These are phyloP conservation scores for Pseudococcus viburni DNA, from an alignment of 2,888 invertebrate genomes.

Conservation along the genomic window DNA sequence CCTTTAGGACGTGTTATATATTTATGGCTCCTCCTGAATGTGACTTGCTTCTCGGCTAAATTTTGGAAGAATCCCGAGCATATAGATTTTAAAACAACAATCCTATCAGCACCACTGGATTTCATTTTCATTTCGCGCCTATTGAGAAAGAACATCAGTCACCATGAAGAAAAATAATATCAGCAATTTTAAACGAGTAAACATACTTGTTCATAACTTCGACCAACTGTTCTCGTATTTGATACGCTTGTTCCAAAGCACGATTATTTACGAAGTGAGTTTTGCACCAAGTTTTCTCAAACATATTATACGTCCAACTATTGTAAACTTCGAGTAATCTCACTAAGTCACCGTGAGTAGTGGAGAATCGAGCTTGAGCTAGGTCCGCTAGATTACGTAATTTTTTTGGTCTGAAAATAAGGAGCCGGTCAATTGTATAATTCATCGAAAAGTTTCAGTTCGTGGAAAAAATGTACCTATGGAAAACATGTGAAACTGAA, in stretches of 20 bases:
- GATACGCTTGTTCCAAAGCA: slow-evolving; percentile 8
- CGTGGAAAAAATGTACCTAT: neutral
- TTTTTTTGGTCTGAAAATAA: slow-evolving; percentile 30
- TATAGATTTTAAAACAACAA: slow-evolving; percentile 50
- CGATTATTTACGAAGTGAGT: slow-evolving; percentile 18
- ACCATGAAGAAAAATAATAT: no score
- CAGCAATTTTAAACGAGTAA: neutral
- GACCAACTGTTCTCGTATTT: slow-evolving; percentile 51
- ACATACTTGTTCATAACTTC: slow-evolving; percentile 58
- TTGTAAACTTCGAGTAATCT: slow-evolving; percentile 40
- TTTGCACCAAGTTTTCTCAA: slow-evolving; percentile 27
- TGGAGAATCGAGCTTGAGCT: neutral
- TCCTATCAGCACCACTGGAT: neutral
- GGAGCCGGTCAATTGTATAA: neutral
- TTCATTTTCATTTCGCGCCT: slow-evolving; percentile 45
- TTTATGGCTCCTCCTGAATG: neutral
- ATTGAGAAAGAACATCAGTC: neutral
- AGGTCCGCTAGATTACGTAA: neutral
- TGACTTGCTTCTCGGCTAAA: neutral
- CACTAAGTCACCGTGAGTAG: slow-evolving; percentile 24
- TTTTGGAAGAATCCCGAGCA: slow-evolving; percentile 63
- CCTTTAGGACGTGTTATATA: slow-evolving; percentile 37
- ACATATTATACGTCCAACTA: neutral
- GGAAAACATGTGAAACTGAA: slow-evolving; percentile 51
- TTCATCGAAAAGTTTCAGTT: neutral